Evolutionary conservation across 30 jellyfish, hydroid and myxozoan genomes (phyloP), one percentile per base, ranked within the genome.

Genomic region (Aurelia coerulea): DNA sequence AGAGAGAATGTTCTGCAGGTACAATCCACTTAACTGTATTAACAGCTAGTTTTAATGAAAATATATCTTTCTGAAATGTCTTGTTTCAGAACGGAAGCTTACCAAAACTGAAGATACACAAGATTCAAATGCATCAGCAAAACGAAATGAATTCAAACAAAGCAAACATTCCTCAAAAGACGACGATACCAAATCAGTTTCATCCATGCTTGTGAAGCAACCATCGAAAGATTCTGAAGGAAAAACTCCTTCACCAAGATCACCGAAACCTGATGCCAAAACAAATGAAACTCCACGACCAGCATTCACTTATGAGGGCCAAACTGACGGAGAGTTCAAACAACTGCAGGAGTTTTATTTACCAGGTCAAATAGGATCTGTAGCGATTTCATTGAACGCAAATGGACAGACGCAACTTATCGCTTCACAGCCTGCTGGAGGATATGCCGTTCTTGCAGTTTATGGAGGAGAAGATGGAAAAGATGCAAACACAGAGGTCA

Each of bases 371-470:
- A 71, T 92, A 18, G 98, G 98, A 54, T 92, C 98, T 1, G 73
- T 87, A 34, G 98, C 98, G 6, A 80, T 83, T 17, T 53, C 86
- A 33, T 74, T 56, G 31, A 59, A 65, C 46, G 60, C 41, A 76
- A 85, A 92, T 31, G 91, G 95, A 10, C 50, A 60, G 32, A 86
- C 78, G 14, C 95, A 74, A 42, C 83, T 94, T 18, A 72, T 94
- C 31, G 99, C 95, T 19, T 94, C 99, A 37, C 99, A 94, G 73
- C 97, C 97, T 34, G 91, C 88, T 5, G 99, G 99, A 60, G 97
- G 99, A 6, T 94, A 89, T 85, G 83, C 90, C 63, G 81, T 89
- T 52, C 93, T 94, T 37, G 97, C 89, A 16, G 81, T 52, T n/a
- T 83, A 81, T 34, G 88, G 73, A 7, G 68, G 58, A 50, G 85